Evolutionary conservation across 2,888 invertebrate genomes (phyloP).

Genomic region (Tiphia femorata): DNA sequence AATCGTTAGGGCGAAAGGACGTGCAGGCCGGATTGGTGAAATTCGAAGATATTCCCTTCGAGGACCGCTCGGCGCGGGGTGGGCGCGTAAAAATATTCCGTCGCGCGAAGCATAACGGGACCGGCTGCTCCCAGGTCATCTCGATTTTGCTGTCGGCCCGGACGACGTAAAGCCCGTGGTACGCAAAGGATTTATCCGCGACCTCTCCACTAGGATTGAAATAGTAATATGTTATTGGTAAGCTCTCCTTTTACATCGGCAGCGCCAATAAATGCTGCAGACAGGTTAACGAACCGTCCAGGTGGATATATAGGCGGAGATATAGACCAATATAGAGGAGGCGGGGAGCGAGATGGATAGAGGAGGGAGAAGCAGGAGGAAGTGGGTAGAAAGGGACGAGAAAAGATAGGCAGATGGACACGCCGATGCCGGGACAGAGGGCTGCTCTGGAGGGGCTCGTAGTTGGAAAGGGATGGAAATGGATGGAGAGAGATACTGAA

Average conservation of each 20-base stretch:
- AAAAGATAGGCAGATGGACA: slow-evolving; percentile 17
- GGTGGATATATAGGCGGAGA: neutral
- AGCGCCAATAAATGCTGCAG: slow-evolving; percentile 63
- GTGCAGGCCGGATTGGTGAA: neutral
- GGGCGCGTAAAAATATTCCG: slow-evolving; percentile 14
- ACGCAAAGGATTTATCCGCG: slow-evolving; percentile 46
- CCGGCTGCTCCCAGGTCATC: too few species aligned
- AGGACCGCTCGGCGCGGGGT: slow-evolving; percentile 1
- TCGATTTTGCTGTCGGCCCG: too few species aligned
- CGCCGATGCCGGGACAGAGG: too few species aligned
- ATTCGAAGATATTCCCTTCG: slow-evolving; percentile 13
- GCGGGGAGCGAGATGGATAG: neutral
- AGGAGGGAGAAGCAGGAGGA: slow-evolving; percentile 5
- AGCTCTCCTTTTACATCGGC: slow-evolving; percentile 58
- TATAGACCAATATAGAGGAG: neutral
- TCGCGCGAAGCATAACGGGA: slow-evolving; percentile 10
- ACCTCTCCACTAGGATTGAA: slow-evolving; percentile 55
- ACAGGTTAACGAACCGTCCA: slow-evolving; percentile 66
- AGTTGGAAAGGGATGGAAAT: slow-evolving; percentile 3
- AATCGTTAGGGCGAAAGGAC: too few species aligned
- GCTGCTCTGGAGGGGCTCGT: too few species aligned
- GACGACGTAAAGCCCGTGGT: slow-evolving; percentile 19
- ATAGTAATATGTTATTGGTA: slow-evolving; percentile 65
- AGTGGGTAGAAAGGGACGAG: slow-evolving; percentile 20
- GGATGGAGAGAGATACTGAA: neutral